These are phyloP conservation scores for Bos taurus DNA, from an alignment of 2,113 vertebrate species.

Conservation along the genomic window ARS-UCD2.0 NC_037346.1:28761501-28762000, in stretches of 20 bases:
- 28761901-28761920: neutral
- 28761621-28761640: neutral
- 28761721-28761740: neutral
- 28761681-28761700: fast-evolving
- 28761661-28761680: neutral
- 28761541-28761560: neutral
- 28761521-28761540: neutral
- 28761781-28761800: neutral
- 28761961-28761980: neutral
- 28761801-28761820: neutral
- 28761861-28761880: neutral
- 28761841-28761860: neutral
- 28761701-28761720: fast-evolving
- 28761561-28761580: neutral
- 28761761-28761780: neutral
- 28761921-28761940: neutral
- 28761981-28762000: neutral
- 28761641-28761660: neutral
- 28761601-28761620: neutral
- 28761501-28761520: neutral
- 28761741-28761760: neutral
- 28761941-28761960: neutral
- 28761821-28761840: neutral
- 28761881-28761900: neutral
- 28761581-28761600: neutral